Evolutionary conservation across 2,113 vertebrate genomes (phyloP), one percentile per base, ranked within the genome.

Genomic region (Xenopus laevis): DNA sequence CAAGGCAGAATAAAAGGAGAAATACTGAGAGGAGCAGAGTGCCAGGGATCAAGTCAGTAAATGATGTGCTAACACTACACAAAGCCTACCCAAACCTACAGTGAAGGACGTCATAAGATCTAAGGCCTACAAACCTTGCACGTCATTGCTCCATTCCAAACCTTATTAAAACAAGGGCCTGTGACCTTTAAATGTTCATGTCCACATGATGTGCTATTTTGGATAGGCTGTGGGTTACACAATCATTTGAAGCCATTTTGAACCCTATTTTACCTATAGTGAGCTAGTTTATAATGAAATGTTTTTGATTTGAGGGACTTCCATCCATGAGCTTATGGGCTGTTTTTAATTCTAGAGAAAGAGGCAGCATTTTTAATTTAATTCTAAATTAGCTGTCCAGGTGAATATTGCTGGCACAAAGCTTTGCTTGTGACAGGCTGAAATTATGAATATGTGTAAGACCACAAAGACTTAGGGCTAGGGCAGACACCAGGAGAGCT

Each of bases 321-420:
- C 77, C 13, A 57, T 46, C 70, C 8, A 2, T 40, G 33, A 40
- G 33, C 8, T 40, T 40, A 40, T 65, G 72, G 30, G 62, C 78
- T 71, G 40, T 78, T 80, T 82, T 80, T 82, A 78, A 83, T 87
- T 82, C 80, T 80, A 13, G 84, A 86, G 88, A 83, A 81, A 46
- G 83, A 88, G 84, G 84, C 86, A 83, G 83, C 85, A 84, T 89
- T 92, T 89, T 87, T 85, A 87, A 85, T 87, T 87, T 87, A 90
- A 89, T 91, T 89, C 90, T 91, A 92, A 94, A 93, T 92, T 90
- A 95, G 92, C 90, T 89, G 92, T 91, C 93, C 91, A 92, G 95
- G 94, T 93, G 91, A 92, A 95, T 95, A 92, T 91, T 82, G 84
- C 89, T 85, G 86, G 83, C 88, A 86, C 91, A 91, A 91, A 86